These are phyloP conservation scores for Lucilia cuprina DNA, from an alignment of 1,140 invertebrate species.

Conservation along the genomic window DNA sequence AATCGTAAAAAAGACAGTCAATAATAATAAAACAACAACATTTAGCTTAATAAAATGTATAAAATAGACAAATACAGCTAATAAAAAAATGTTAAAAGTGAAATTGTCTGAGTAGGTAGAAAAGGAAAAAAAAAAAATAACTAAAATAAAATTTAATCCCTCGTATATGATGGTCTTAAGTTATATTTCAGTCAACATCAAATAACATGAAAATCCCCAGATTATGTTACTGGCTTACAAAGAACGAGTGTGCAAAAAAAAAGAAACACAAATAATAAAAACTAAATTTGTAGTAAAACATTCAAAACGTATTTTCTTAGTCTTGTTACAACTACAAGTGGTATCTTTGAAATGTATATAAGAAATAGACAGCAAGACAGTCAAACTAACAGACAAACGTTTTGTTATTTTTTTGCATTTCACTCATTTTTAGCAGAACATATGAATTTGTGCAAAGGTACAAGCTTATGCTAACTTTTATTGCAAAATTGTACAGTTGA, in stretches of 20 bases:
- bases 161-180: constrained; percentile 28
- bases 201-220: constrained; percentile 32
- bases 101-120: background rate
- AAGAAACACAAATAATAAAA: background rate
- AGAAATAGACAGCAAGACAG: background rate
- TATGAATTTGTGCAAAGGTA: background rate
- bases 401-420: background rate
- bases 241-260: background rate
- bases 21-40: background rate
- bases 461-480: too few species aligned
- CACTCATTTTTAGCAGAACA: too few species aligned
- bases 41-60: background rate
- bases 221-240: constrained; percentile 31
- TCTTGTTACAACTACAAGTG: too few species aligned
- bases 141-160: constrained; percentile 20
- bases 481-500: too few species aligned
- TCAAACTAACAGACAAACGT: background rate
- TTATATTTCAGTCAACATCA: constrained; percentile 32
- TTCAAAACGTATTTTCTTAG: background rate
- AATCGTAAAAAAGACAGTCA: background rate
- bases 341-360: too few species aligned
- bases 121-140: background rate
- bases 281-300: background rate
- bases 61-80: background rate
- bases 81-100: background rate